phyloP scores from a whole-genome alignment of 2,888 invertebrate species.

The Leucania comma region DNA sequence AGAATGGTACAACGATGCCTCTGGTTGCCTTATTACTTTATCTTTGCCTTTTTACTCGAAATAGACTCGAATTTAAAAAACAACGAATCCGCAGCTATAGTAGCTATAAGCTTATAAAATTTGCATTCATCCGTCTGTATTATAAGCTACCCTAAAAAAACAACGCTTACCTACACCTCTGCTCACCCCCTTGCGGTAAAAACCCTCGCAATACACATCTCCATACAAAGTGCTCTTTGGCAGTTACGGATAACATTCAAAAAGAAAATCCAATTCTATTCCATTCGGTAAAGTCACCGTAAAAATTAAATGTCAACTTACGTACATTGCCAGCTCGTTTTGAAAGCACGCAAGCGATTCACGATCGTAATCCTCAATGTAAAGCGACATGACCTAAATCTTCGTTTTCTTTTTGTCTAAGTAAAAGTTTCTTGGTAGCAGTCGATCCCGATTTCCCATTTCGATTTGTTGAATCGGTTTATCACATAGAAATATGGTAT shows the following conservation, averaged over 20 bases:
- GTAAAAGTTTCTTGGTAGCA: slow-evolving; percentile 28
- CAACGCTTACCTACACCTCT: neutral
- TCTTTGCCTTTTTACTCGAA: too few relatives aligned
- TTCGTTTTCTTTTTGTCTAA: slow-evolving; percentile 18
- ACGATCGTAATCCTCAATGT: slow-evolving; percentile 50
- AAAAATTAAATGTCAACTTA: slow-evolving; percentile 52
- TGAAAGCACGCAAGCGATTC: slow-evolving; percentile 33
- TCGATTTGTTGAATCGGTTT: slow-evolving; percentile 38
- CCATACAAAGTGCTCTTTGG: slow-evolving; percentile 33
- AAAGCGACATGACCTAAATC: slow-evolving; percentile 35
- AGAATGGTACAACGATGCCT: too few relatives aligned
- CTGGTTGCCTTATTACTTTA: too few relatives aligned
- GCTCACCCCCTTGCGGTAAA: slow-evolving; percentile 4
- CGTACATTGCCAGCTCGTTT: slow-evolving; percentile 54
- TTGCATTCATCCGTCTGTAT: slow-evolving; percentile 4
- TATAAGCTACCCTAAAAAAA: slow-evolving; percentile 1
- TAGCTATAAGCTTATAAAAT: neutral
- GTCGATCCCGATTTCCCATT: slow-evolving; percentile 26
- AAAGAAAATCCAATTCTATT: slow-evolving; percentile 56
- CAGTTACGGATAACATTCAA: slow-evolving; percentile 35
- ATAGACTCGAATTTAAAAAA: neutral
- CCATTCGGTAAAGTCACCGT: slow-evolving; percentile 19
- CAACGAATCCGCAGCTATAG: too few relatives aligned
- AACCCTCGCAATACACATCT: slow-evolving; percentile 33
- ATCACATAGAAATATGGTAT: slow-evolving; percentile 27